Percentiles rank a stretch among this genome's conserved stretches.
These are phyloP conservation scores for Phyllopteryx taeniolatus DNA, from an alignment of 2,113 vertebrate species.

Conservation along the genomic window DNA sequence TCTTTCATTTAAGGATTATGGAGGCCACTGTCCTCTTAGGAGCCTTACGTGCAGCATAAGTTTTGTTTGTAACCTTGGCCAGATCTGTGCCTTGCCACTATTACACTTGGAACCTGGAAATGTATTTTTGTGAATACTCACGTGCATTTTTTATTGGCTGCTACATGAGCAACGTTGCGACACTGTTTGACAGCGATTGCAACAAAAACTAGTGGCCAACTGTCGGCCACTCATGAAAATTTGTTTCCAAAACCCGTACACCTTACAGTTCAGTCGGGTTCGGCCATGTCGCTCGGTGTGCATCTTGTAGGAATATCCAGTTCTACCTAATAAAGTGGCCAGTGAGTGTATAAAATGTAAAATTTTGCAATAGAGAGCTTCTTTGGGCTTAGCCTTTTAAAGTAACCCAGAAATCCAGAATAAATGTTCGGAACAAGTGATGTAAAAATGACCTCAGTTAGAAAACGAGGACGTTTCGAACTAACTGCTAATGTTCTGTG, in stretches of 20 bases:
- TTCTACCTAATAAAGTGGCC: neutral
- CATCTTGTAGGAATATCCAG: neutral
- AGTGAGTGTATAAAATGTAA: neutral
- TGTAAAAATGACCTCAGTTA: neutral
- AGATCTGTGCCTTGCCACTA: too few relatives aligned
- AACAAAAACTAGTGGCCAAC: neutral
- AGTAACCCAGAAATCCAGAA: neutral
- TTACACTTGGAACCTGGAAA: neutral
- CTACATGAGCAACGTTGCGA: neutral
- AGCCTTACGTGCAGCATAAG: too few relatives aligned
- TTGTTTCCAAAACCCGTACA: neutral
- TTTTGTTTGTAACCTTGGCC: too few relatives aligned
- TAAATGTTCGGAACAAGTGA: neutral
- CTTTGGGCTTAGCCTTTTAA: neutral
- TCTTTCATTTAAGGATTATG: too few relatives aligned
- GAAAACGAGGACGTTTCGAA: neutral
- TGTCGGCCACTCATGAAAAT: neutral
- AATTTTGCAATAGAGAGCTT: neutral
- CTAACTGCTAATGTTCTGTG: neutral
- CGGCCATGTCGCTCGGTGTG: neutral
- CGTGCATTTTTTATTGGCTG: neutral
- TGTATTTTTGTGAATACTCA: neutral
- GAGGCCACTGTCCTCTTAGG: too few relatives aligned
- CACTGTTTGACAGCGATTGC: neutral
- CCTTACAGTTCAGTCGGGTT: neutral